These are phyloP conservation scores for zebrafish (Danio rerio) DNA, from an alignment of 2,113 vertebrate genomes.

Conservation along the genomic window GRCz12tu NC_133185.1:8256501-8257000, in stretches of 20 bases:
- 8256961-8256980: constrained; percentile 79
- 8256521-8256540: constrained; percentile 10
- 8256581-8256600: not conserved
- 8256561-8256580: not conserved
- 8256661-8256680: constrained; percentile 1
- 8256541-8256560: not conserved
- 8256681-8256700: not conserved
- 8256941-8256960: constrained; percentile 74
- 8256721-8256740: constrained; percentile 25
- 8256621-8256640: constrained; percentile 9
- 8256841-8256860: not conserved
- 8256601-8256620: not conserved
- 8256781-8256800: not conserved
- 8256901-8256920: constrained; percentile 27
- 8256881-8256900: constrained; percentile 21
- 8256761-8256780: constrained; percentile 1
- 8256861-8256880: not conserved
- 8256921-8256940: not conserved
- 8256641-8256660: not conserved
- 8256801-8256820: not conserved
- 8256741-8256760: not conserved
- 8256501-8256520: constrained; percentile 41
- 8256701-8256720: not conserved
- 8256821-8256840: constrained; percentile 14
- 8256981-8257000: constrained; percentile 80